Evolutionary conservation across 2,797 vertebrate genomes (phyloP), one percentile per base, ranked within the genome.

Genomic region (Bufotes viridis): DNA sequence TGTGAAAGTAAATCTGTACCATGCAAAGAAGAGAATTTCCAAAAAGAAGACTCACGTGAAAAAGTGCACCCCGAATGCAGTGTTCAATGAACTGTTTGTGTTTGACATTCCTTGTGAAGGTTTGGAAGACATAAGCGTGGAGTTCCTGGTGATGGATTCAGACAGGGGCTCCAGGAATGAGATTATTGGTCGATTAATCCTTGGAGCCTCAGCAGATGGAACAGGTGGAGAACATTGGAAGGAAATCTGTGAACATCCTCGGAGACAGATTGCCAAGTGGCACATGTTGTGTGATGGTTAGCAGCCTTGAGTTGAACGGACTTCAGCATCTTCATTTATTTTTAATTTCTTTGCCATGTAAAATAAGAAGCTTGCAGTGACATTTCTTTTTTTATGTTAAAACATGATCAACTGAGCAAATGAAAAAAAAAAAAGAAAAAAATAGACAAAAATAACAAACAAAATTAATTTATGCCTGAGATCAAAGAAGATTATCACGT

Each of bases 11-110:
- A 99, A 99, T 93, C 94, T 99, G 90, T 99, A 97, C 90, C 96
- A 99, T 0, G 98, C 97, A 53, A 98, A 97, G 94, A 99, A 99
- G 91, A 96, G 98, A 1, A 96, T 99, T 91, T 98, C 97, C 90
- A 99, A 99, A 94, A 99, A 99, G 96, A 99, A 99, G 94, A 99
- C 98, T 20, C 98, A 98, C 0, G 97, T 99, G 92, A 99, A 99
- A 94, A 99, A 99, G 89, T 97, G 97, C 82, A 96, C 97, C 0
- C 98, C 98, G 18, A 99, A 99, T 90, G 98, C 98, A 0, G 98
- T 99, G 89, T 99, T 99, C 93, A 99, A 99, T 10, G 97, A 99
- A 96, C 96, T 98, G 81, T 99, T 99, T 92, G 97, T 98, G 84
- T 99, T 99, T 91, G 98, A 99, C 90, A 96, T 99, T 92, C 97